phyloP scores from a whole-genome alignment of 2,888 invertebrate species.

The Drosophila fungiperda region DNA sequence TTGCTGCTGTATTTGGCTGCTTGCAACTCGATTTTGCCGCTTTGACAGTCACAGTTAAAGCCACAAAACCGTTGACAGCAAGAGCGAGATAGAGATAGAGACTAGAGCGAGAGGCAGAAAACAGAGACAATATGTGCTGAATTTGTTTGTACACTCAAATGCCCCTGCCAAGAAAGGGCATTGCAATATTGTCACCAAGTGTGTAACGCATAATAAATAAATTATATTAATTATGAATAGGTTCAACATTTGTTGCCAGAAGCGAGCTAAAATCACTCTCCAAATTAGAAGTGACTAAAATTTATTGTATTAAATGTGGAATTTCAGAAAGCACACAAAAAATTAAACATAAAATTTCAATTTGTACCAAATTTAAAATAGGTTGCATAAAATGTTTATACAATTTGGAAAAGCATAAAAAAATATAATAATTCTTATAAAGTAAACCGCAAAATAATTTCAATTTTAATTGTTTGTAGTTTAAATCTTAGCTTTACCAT shows the following conservation, averaged over 20 bases:
- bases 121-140: slow-evolving; percentile 60
- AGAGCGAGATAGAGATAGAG: background rate
- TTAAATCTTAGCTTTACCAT: too few species aligned
- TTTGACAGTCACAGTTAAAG: slow-evolving; percentile 37
- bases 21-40: slow-evolving; percentile 61
- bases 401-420: background rate
- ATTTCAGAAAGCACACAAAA: background rate
- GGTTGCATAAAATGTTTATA: background rate
- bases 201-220: background rate
- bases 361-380: too few species aligned
- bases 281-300: background rate
- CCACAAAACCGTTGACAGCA: slow-evolving; percentile 32
- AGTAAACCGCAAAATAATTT: background rate
- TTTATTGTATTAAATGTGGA: background rate
- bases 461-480: background rate
- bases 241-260: background rate
- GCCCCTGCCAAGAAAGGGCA: background rate
- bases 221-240: background rate
- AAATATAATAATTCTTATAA: background rate
- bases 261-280: background rate
- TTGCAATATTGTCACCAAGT: background rate
- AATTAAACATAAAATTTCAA: too few species aligned
- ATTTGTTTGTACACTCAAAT: slow-evolving; percentile 44
- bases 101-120: slow-evolving; percentile 13
- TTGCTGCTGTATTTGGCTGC: slow-evolving; percentile 10